A percentile compares a stretch with the other conserved stretches of the same genome.
phyloP scores from a whole-genome alignment of 1,140 invertebrate genomes.

The Drosophila ercepeae region DNA sequence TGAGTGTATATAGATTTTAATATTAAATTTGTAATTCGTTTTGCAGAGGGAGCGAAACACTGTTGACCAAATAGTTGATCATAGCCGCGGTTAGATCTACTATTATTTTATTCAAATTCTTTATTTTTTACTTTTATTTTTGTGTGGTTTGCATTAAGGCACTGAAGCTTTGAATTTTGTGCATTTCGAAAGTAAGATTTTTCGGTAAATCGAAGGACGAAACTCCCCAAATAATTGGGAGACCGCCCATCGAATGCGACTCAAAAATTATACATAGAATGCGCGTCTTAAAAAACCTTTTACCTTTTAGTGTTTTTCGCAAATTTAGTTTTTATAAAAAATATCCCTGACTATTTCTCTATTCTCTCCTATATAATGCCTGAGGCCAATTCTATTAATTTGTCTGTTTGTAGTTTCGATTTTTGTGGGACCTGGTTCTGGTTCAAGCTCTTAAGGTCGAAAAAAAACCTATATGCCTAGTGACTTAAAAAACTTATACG shows the following conservation, averaged over 20 bases:
- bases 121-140: constrained; percentile 1
- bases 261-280: constrained; percentile 54
- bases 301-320: constrained; percentile 34
- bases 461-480: constrained; percentile 39
- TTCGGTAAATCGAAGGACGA: constrained; percentile 14
- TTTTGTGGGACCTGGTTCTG: constrained; percentile 22
- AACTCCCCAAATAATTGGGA: constrained; percentile 1
- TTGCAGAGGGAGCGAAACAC: constrained; percentile 27
- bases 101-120: constrained; percentile 40
- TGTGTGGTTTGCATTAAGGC: constrained; percentile 64
- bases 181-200: constrained; percentile 65
- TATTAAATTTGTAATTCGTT: constrained; percentile 65
- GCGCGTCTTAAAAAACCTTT: constrained; percentile 47
- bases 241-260: constrained; percentile 30
- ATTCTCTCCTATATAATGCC: constrained; percentile 52
- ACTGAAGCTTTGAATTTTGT: constrained; percentile 82
- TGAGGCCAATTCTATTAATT: constrained; percentile 65
- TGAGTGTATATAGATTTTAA: constrained; percentile 74
- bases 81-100: constrained; percentile 41
- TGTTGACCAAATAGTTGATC: constrained; percentile 21
- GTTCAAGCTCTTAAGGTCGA: constrained; percentile 69
- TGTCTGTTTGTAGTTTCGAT: constrained; percentile 26
- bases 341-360: constrained; percentile 78
- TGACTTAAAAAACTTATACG: constrained; percentile 55
- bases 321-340: constrained; percentile 73